Evolutionary conservation across 2,888 invertebrate species (phyloP).

Genomic region (Philonicus albiceps): DNA sequence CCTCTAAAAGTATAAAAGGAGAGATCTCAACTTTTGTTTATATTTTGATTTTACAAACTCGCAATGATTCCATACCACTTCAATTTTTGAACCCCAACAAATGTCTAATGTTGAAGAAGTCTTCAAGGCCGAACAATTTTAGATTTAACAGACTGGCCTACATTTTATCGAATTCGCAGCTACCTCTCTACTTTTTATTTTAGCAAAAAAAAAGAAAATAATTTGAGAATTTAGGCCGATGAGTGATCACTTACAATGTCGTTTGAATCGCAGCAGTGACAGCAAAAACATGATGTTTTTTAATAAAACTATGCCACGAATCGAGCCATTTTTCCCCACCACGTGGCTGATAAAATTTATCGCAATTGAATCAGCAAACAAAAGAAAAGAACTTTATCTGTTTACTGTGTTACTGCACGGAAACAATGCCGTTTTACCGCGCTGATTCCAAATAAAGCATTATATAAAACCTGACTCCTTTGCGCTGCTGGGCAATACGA

Average conservation of each 20-base stretch:
- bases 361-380: slow-evolving; percentile 22
- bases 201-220: neutral
- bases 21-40: neutral
- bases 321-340: neutral
- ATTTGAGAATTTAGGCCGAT: neutral
- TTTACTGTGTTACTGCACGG: slow-evolving; percentile 31
- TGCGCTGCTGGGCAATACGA: neutral
- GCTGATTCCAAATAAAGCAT: neutral
- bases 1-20: neutral
- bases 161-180: neutral
- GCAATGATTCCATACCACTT: neutral
- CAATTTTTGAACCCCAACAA: neutral
- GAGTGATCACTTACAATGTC: neutral
- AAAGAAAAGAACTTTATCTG: slow-evolving; percentile 32
- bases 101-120: neutral
- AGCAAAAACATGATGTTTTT: neutral
- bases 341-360: slow-evolving; percentile 31
- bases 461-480: neutral
- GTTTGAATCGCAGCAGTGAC: neutral
- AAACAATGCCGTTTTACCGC: slow-evolving; percentile 2
- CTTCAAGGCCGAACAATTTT: neutral
- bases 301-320: neutral
- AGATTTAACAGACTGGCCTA: neutral
- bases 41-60: neutral
- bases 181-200: neutral